A percentile compares a stretch with the other conserved stretches of the same genome.
These are phyloP conservation scores for Hippopotamus amphibius DNA, from an alignment of 2,113 vertebrate species.

Conservation along the genomic window DNA sequence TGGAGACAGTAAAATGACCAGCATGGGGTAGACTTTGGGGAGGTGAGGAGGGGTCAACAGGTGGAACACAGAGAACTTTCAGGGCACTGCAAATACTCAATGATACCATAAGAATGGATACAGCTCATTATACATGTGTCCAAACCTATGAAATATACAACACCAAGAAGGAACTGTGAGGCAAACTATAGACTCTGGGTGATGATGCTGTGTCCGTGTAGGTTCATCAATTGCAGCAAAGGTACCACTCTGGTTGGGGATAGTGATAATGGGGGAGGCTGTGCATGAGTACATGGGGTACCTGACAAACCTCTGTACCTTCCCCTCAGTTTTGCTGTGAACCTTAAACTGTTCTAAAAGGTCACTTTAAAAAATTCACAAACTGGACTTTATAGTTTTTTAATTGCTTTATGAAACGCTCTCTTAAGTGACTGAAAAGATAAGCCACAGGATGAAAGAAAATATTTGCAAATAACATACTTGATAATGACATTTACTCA, in stretches of 20 bases:
- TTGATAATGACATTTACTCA: not conserved
- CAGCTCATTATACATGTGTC: not conserved
- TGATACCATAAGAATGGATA: not conserved
- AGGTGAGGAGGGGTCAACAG: not conserved
- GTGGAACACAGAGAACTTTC: not conserved
- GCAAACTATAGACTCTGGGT: not conserved
- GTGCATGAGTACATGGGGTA: not conserved
- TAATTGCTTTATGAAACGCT: not conserved
- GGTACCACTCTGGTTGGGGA: not conserved
- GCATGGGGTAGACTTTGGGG: not conserved
- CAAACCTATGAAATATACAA: not conserved
- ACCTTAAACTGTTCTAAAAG: not conserved
- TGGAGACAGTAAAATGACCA: not conserved
- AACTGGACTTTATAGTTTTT: not conserved
- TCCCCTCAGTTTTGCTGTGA: not conserved
- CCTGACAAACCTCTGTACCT: not conserved
- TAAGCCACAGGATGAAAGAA: not conserved
- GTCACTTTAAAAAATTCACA: not conserved
- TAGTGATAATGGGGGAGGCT: not conserved
- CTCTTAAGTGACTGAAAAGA: not conserved
- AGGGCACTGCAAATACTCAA: not conserved
- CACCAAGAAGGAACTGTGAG: not conserved
- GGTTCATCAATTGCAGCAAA: not conserved
- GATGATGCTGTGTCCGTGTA: not conserved
- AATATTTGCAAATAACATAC: not conserved